Conservation (phyloP, 2,113 vertebrate genomes). For the Scopus umbretta region DNA sequence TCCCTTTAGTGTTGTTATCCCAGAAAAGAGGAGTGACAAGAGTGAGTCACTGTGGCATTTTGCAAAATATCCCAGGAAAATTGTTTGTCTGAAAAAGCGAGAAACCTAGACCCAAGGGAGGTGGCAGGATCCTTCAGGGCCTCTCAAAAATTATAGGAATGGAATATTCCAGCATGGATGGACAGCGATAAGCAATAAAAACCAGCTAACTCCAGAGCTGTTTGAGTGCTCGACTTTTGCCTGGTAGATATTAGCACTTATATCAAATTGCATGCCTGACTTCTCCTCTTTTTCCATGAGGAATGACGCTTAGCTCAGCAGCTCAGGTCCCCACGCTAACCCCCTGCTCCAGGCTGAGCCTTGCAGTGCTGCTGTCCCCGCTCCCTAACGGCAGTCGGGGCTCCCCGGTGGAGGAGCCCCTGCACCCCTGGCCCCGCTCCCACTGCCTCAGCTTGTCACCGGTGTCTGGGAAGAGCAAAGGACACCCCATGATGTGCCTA, state of each 20-base stretch:
- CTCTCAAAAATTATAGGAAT: neutral
- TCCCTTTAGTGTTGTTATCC: neutral
- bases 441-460: too few relatives aligned
- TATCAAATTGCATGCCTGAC: neutral
- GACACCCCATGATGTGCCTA: rapidly evolving
- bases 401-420: neutral
- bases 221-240: neutral
- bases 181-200: neutral
- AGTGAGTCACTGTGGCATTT: neutral
- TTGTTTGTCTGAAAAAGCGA: neutral
- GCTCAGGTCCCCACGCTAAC: neutral
- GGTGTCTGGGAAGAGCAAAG: rapidly evolving
- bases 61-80: slow-evolving; percentile 15
- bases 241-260: neutral
- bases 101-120: neutral
- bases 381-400: rapidly evolving
- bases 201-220: neutral
- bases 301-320: neutral
- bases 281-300: neutral
- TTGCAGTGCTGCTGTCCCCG: neutral
- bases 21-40: neutral
- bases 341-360: neutral
- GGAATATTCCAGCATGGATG: neutral
- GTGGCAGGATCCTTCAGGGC: neutral
- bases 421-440: neutral